A percentile compares a stretch with the other conserved stretches of the same genome.
Conservation (phyloP, 1,140 invertebrate species). For the Aphidius ervi region DNA sequence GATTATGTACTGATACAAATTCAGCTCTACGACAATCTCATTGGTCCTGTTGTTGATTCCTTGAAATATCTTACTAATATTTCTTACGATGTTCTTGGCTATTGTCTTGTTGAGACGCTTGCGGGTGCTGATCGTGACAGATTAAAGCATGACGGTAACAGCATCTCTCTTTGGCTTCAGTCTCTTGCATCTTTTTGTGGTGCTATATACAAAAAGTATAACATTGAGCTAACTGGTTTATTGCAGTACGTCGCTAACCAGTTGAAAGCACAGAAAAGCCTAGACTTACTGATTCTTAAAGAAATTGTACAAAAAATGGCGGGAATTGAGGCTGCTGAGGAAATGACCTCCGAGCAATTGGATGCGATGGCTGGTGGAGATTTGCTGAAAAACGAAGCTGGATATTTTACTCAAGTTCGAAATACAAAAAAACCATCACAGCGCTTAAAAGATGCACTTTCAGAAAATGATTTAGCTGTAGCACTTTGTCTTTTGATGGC, state of each 20-base stretch:
- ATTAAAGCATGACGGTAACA: conserved; percentile 88
- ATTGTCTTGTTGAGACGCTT: conserved; percentile 91
- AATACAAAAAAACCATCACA: conserved; percentile 95
- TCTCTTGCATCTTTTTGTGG: conserved; percentile 93
- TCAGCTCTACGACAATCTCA: conserved; percentile 97
- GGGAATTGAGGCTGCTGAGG: conserved; percentile 93
- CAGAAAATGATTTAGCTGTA: conserved; percentile 88
- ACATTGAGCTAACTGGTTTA: conserved; percentile 90
- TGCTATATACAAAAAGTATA: conserved; percentile 95
- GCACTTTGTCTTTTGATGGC: conserved; percentile 92
- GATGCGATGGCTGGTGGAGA: conserved; percentile 96
- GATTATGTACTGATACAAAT: conserved; percentile 93
- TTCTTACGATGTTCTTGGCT: conserved; percentile 94
- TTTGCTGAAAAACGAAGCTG: conserved; percentile 89
- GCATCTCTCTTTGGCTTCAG: conserved; percentile 91
- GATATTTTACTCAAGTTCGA: conserved; percentile 93
- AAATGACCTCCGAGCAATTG: conserved; percentile 93
- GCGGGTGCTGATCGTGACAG: conserved; percentile 69
- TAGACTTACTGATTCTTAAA: conserved; percentile 92
- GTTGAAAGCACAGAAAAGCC: conserved; percentile 91
- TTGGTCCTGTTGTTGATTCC: conserved; percentile 93
- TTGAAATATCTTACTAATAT: conserved; percentile 94
- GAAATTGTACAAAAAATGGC: conserved; percentile 99
- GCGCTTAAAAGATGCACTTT: conserved; percentile 91
- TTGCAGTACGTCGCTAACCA: conserved; percentile 97